These are phyloP conservation scores for Hyles vespertilio DNA, from an alignment of 1,140 invertebrate species.

Conservation along the genomic window DNA sequence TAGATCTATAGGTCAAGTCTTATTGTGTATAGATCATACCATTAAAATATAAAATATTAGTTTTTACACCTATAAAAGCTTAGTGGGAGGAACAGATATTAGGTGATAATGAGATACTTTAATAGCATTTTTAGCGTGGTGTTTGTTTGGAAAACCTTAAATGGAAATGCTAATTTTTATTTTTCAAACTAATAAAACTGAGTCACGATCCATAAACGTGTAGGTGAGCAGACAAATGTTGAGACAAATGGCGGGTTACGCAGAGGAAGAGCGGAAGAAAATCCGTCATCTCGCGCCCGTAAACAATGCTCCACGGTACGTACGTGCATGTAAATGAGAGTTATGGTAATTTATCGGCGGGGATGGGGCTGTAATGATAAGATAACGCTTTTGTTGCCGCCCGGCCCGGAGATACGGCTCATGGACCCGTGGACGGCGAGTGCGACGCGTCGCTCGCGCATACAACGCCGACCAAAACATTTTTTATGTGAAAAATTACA, in stretches of 20 bases:
- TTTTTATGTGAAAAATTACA: conserved; percentile 41
- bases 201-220: no score
- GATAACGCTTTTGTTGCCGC: conserved; percentile 61
- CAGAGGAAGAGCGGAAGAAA: conserved; percentile 56
- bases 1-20: no score
- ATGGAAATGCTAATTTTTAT: no score
- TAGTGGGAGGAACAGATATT: no score
- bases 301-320: conserved; percentile 59
- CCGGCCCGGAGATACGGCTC: conserved; percentile 55
- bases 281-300: conserved; percentile 64
- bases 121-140: no score
- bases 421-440: conserved; percentile 22
- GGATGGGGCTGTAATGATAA: conserved; percentile 64
- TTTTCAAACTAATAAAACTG: no score
- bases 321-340: conserved; percentile 67
- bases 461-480: conserved; percentile 4
- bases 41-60: no score
- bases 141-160: no score
- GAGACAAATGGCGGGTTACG: background rate
- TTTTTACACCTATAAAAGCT: no score
- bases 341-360: conserved; percentile 65
- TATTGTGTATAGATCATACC: no score
- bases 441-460: conserved; percentile 14
- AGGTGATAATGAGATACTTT: no score
- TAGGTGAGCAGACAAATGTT: no score